phyloP scores from a whole-genome alignment of 1,140 invertebrate species.

The Odontomachus brunneus region DNA sequence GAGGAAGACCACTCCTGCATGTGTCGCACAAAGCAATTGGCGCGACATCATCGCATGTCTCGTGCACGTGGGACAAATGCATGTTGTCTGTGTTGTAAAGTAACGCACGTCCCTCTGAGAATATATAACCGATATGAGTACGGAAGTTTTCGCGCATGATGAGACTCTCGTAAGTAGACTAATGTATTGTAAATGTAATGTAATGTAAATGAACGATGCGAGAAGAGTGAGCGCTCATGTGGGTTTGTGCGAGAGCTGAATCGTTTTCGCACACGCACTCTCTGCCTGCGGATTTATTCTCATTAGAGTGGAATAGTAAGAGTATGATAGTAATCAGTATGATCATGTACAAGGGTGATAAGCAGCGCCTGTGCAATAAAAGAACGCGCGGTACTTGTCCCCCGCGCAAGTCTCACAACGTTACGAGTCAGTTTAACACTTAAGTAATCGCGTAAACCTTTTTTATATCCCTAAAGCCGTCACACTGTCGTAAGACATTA shows the following conservation, averaged over 20 bases:
- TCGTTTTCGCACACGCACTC: not conserved
- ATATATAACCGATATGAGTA: constrained; percentile 32
- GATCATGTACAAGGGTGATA: constrained; percentile 4
- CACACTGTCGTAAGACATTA: not conserved
- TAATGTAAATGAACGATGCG: constrained; percentile 34
- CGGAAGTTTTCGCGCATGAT: constrained; percentile 37
- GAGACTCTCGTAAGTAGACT: constrained; percentile 32
- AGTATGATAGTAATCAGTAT: constrained; percentile 1
- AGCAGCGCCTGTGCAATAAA: not conserved
- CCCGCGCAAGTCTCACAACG: not conserved
- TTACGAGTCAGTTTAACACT: constrained; percentile 28
- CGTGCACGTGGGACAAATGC: not conserved
- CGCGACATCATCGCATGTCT: constrained; percentile 3
- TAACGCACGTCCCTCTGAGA: constrained; percentile 3
- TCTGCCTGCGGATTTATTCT: constrained; percentile 1
- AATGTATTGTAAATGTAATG: too few species aligned
- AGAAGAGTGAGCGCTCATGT: constrained; percentile 29
- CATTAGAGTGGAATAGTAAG: constrained; percentile 29
- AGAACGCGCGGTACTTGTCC: not conserved
- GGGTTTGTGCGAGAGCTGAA: not conserved
- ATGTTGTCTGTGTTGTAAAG: constrained; percentile 26
- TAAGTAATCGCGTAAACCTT: constrained; percentile 29
- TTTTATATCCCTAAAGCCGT: not conserved
- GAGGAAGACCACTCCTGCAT: not conserved
- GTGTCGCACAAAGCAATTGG: not conserved